Conservation (phyloP, 2,888 invertebrate species). For the Torymus auratus region DNA sequence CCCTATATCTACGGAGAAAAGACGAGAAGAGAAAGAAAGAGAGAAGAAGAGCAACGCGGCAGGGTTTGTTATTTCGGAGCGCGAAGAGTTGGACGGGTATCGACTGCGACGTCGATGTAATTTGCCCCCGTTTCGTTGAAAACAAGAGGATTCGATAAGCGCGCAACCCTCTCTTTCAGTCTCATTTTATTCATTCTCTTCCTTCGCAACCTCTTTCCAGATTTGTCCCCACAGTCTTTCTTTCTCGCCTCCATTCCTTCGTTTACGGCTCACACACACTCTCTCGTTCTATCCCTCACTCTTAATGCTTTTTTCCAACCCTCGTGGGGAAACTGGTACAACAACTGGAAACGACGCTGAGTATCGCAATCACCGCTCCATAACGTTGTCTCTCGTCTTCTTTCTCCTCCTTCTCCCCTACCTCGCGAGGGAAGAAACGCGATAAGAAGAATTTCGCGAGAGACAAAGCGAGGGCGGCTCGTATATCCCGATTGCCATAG, state of each 20-base stretch:
- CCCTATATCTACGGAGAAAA: constrained; percentile 9
- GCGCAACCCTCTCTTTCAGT: constrained; percentile 31
- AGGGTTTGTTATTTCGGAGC: constrained; percentile 43
- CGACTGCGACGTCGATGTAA: constrained; percentile 58
- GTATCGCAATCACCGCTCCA: constrained; percentile 59
- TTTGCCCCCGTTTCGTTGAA: constrained; percentile 45
- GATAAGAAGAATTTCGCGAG: constrained; percentile 55
- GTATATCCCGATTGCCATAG: constrained; percentile 38
- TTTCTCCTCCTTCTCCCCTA: background rate
- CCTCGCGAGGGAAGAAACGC: background rate
- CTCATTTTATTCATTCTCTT: constrained; percentile 7
- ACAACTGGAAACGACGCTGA: constrained; percentile 49
- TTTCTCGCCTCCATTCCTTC: background rate
- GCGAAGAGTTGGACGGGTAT: constrained; percentile 16
- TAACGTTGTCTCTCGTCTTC: constrained; percentile 54
- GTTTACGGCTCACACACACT: background rate
- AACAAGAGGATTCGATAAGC: constrained; percentile 56
- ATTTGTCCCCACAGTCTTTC: background rate
- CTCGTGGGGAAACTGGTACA: constrained; percentile 12
- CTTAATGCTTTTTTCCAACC: constrained; percentile 26
- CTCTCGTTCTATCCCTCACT: constrained; percentile 4
- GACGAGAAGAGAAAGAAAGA: background rate
- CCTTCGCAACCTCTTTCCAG: constrained; percentile 2
- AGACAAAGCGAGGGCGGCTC: constrained; percentile 43
- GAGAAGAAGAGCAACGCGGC: background rate